A percentile compares a stretch with the other conserved stretches of the same genome.
These are phyloP conservation scores for Ernsta delagoae DNA, from an alignment of 2,888 invertebrate genomes.

Conservation along the genomic window DNA sequence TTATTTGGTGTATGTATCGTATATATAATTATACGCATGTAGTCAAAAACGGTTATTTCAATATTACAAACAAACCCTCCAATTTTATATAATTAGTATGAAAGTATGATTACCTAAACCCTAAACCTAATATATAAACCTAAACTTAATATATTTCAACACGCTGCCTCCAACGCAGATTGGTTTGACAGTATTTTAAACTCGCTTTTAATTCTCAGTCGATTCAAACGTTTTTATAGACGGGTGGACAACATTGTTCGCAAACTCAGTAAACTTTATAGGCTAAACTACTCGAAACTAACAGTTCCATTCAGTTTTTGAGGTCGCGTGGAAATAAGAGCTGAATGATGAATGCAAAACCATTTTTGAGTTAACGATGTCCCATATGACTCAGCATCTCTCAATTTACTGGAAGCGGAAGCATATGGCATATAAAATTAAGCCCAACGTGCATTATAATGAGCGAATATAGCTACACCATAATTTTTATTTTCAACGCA, in stretches of 20 bases:
- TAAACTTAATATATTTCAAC: no score
- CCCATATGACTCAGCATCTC: conserved; percentile 21
- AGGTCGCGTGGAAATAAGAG: conserved; percentile 20
- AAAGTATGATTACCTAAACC: no score
- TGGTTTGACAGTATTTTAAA: no score
- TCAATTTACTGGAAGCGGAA: conserved; percentile 20
- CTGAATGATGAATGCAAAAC: conserved; percentile 25
- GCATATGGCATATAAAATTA: conserved; percentile 9
- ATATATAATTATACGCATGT: no score
- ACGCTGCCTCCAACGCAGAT: no score
- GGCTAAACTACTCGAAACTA: background rate
- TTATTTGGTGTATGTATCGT: no score
- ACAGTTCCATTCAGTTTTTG: conserved; percentile 13
- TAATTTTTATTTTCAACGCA: background rate
- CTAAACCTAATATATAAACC: no score
- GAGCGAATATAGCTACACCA: background rate
- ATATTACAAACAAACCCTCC: no score
- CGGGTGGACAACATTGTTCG: background rate
- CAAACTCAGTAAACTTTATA: background rate
- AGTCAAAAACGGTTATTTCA: no score
- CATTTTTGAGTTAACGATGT: conserved; percentile 27
- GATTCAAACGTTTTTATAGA: no score
- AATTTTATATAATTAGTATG: no score
- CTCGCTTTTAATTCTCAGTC: no score
- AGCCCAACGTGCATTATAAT: background rate